phyloP scores from a whole-genome alignment of 2,113 vertebrate genomes.

The Bos indicus region DNA sequence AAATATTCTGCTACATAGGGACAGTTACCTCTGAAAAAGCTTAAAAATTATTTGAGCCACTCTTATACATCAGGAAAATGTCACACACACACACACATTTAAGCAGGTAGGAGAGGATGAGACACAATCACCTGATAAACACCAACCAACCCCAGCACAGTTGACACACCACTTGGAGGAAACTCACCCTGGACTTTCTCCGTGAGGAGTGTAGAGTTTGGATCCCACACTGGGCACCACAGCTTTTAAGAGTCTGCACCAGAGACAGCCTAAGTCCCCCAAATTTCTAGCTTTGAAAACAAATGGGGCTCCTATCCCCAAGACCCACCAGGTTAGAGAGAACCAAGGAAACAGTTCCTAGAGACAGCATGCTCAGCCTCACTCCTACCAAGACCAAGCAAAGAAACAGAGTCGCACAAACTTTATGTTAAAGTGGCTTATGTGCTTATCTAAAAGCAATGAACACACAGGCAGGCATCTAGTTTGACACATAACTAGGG shows the following conservation, averaged over 20 bases:
- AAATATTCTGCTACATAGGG: not conserved
- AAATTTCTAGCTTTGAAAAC: not conserved
- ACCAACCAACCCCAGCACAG: not conserved
- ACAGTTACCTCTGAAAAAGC: not conserved
- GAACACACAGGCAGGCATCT: not conserved
- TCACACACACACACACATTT: too few species aligned
- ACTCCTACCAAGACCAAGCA: not conserved
- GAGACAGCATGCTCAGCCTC: too few species aligned
- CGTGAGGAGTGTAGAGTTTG: not conserved
- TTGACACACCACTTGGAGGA: not conserved
- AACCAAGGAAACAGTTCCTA: not conserved
- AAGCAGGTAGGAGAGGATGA: not conserved
- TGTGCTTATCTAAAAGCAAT: not conserved
- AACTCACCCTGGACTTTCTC: not conserved
- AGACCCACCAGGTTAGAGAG: not conserved
- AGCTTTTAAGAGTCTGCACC: not conserved
- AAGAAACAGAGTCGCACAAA: not conserved
- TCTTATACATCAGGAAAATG: not conserved
- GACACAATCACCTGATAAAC: not conserved
- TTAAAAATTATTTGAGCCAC: not conserved
- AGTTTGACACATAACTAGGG: not conserved
- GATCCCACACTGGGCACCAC: fast-evolving
- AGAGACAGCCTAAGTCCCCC: not conserved
- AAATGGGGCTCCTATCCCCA: not conserved
- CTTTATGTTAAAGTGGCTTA: not conserved